Conservation (phyloP, 2,797 vertebrate genomes). For the Enteromius afrohamiltoni region DNA sequence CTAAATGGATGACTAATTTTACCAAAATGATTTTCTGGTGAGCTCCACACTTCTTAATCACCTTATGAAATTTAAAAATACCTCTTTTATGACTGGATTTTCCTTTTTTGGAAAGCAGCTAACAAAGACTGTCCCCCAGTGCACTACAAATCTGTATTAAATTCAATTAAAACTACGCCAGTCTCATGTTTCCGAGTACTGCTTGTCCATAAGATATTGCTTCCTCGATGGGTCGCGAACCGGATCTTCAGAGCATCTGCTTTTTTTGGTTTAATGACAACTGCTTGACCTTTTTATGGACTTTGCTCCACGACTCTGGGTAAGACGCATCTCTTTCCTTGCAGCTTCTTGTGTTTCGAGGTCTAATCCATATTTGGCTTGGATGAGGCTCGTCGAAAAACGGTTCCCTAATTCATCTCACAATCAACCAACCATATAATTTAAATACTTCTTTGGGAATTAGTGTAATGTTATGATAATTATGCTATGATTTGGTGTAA, state of each 20-base stretch:
- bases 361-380: conserved; percentile 63
- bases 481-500: conserved; percentile 78
- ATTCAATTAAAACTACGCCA: conserved; percentile 57
- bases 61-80: conserved; percentile 65
- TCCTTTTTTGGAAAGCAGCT: conserved; percentile 63
- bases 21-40: conserved; percentile 70
- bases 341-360: conserved; percentile 42
- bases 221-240: neutral
- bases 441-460: conserved; percentile 85
- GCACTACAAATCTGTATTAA: conserved; percentile 58
- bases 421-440: conserved; percentile 86
- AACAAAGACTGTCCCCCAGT: conserved; percentile 56
- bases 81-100: conserved; percentile 65
- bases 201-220: conserved; percentile 3
- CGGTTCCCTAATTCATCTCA: conserved; percentile 81
- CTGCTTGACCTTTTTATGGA: conserved; percentile 10
- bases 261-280: conserved; percentile 50
- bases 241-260: neutral
- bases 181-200: conserved; percentile 25
- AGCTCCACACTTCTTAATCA: conserved; percentile 73
- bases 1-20: conserved; percentile 63
- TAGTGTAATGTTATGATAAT: conserved; percentile 84
- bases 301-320: neutral
- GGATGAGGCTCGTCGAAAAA: conserved; percentile 66
- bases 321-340: conserved; percentile 13